Conservation (phyloP, 2,113 vertebrate genomes). For the Xenopus laevis region DNA sequence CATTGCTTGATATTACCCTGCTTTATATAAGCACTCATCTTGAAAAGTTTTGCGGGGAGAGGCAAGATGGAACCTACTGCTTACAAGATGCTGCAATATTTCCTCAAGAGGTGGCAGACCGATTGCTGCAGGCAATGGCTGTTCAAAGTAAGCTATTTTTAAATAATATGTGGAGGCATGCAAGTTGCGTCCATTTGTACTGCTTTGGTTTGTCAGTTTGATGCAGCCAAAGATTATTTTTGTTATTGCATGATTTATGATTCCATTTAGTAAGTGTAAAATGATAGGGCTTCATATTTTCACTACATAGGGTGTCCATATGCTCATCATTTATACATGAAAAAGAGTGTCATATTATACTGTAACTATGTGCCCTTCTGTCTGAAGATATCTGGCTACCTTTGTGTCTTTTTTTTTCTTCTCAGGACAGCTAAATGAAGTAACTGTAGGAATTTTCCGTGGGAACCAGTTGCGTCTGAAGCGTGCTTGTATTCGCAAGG, state of each 20-base stretch:
- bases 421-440: slow-evolving; percentile 90
- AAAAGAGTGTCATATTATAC: no score
- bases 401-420: slow-evolving; percentile 12
- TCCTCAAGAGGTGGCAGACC: slow-evolving; percentile 94
- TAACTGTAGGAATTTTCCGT: slow-evolving; percentile 90
- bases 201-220: no score
- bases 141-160: slow-evolving; percentile 75
- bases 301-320: no score
- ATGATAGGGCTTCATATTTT: no score
- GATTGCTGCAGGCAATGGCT: slow-evolving; percentile 92
- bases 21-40: slow-evolving; percentile 87
- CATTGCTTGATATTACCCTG: slow-evolving; percentile 89
- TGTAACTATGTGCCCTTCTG: not conserved
- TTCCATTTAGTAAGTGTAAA: no score
- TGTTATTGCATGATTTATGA: no score
- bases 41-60: slow-evolving; percentile 86
- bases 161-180: not conserved
- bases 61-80: slow-evolving; percentile 85
- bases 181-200: not conserved
- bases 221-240: no score
- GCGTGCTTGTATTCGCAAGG: slow-evolving; percentile 89
- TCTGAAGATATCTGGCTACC: not conserved
- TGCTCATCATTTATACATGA: no score
- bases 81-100: slow-evolving; percentile 91
- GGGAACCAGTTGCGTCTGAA: slow-evolving; percentile 87